phyloP scores from a whole-genome alignment of 2,888 invertebrate species.

The Orthosia gothica region DNA sequence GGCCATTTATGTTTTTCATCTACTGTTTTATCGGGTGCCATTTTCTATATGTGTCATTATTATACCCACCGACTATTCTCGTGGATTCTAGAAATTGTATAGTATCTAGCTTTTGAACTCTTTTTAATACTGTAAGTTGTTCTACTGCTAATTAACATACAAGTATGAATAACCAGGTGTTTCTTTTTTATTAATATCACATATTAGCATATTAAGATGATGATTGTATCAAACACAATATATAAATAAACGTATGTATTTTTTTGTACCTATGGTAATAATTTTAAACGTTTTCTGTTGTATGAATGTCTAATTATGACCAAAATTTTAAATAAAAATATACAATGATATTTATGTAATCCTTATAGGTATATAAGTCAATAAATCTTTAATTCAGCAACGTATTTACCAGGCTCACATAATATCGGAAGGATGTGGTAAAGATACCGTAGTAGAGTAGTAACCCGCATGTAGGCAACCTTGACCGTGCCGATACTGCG shows the following conservation, averaged over 20 bases:
- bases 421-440: conserved; percentile 60
- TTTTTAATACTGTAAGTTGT: conserved; percentile 2
- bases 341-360: background rate
- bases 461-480: conserved; percentile 69
- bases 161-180: background rate
- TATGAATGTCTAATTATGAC: background rate
- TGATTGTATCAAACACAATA: background rate
- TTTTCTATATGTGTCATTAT: conserved; percentile 50
- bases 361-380: background rate
- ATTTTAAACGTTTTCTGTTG: background rate
- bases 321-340: background rate
- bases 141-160: conserved; percentile 5
- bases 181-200: background rate
- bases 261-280: background rate
- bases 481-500: conserved; percentile 76
- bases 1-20: conserved; percentile 71
- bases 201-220: background rate
- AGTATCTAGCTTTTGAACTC: conserved; percentile 38
- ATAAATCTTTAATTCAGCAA: conserved; percentile 21
- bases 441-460: conserved; percentile 38
- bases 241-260: background rate
- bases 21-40: conserved; percentile 54
- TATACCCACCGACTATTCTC: conserved; percentile 51
- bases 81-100: conserved; percentile 61
- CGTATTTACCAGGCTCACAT: conserved; percentile 63